Conservation (phyloP, 2,113 vertebrate genomes). For the Melozone crissalis region DNA sequence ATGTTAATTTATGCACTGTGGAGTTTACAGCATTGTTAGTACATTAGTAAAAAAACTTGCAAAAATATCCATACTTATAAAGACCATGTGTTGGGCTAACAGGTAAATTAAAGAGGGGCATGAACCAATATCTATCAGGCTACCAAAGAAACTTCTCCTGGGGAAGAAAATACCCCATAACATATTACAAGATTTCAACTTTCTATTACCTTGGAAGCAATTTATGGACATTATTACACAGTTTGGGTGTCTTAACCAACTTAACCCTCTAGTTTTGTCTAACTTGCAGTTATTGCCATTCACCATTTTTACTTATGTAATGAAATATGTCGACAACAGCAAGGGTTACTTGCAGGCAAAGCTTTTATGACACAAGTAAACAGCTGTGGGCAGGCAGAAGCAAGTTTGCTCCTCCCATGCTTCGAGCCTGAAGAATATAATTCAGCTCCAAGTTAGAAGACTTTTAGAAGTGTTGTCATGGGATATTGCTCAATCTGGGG, state of each 20-base stretch:
- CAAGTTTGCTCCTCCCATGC: constrained; percentile 60
- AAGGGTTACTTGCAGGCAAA: constrained; percentile 20
- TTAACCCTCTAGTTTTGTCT: neutral
- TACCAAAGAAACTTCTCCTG: neutral
- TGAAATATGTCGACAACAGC: neutral
- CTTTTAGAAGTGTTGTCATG: neutral
- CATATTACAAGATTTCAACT: neutral
- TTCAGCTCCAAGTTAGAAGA: constrained; percentile 20
- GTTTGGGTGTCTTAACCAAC: neutral
- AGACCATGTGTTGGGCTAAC: neutral
- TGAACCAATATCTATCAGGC: neutral
- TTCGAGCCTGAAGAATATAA: constrained; percentile 8
- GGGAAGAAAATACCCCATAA: neutral
- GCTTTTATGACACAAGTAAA: constrained; percentile 19
- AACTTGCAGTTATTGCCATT: neutral
- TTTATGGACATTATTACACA: neutral
- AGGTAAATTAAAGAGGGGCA: neutral
- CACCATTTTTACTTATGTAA: neutral
- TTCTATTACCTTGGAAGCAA: neutral
- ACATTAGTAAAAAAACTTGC: neutral
- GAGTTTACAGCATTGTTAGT: neutral
- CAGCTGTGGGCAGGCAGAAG: constrained; percentile 48
- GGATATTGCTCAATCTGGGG: neutral
- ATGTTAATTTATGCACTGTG: neutral
- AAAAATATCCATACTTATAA: neutral